Evolutionary conservation across 2,888 invertebrate species (phyloP).

Genomic region (Tetrapedia diversipes): DNA sequence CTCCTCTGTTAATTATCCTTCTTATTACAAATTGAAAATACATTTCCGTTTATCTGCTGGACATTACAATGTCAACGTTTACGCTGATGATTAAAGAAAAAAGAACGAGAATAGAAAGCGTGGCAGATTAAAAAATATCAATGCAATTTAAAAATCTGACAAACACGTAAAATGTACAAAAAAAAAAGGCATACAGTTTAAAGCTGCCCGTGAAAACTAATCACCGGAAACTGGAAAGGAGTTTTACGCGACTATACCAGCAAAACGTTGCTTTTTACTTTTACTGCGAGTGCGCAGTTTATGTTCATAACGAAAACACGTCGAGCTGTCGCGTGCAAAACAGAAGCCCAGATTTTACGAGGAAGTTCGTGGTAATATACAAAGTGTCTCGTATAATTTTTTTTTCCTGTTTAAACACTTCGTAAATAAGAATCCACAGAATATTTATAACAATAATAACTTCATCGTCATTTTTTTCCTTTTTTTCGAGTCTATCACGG

Average conservation of each 20-base stretch:
- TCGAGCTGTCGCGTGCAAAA: constrained; percentile 35
- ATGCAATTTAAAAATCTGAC: background rate
- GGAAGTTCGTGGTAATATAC: constrained; percentile 22
- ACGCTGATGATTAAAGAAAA: background rate
- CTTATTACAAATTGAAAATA: constrained; percentile 40
- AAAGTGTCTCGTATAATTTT: constrained; percentile 2
- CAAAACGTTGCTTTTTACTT: constrained; percentile 33
- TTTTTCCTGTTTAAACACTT: background rate
- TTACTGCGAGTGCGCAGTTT: constrained; percentile 34
- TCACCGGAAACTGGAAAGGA: constrained; percentile 20
- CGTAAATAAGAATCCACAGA: background rate
- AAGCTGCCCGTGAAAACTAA: constrained; percentile 14
- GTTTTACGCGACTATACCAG: constrained; percentile 30
- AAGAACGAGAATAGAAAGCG: background rate
- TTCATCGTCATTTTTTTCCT: no score
- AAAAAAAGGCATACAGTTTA: background rate
- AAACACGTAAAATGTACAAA: background rate
- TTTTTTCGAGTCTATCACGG: no score
- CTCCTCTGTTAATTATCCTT: constrained; percentile 33
- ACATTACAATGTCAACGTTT: background rate
- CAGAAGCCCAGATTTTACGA: constrained; percentile 37
- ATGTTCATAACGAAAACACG: constrained; percentile 52
- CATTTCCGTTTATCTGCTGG: background rate
- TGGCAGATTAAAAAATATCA: background rate
- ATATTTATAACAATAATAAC: background rate